Evolutionary conservation across 2,113 vertebrate genomes (phyloP).

Genomic region (Cynocephalus volans): DNA sequence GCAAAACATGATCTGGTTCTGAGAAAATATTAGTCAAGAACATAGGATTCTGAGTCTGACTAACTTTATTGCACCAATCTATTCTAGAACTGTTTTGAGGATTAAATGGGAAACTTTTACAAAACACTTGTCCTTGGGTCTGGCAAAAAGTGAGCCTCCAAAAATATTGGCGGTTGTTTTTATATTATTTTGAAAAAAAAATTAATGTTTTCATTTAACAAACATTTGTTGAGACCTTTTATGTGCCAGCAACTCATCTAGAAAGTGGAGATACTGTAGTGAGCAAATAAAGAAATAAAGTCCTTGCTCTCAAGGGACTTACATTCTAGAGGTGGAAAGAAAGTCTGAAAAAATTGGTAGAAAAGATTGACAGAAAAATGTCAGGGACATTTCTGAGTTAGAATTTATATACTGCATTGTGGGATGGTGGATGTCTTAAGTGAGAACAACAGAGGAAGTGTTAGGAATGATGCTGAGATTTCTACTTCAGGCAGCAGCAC

Average conservation of each 20-base stretch:
- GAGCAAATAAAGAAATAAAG: background rate
- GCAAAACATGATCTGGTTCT: background rate
- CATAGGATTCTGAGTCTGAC: background rate
- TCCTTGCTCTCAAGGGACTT: background rate
- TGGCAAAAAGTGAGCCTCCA: background rate
- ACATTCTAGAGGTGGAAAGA: background rate
- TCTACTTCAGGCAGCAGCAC: background rate
- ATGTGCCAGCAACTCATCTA: background rate
- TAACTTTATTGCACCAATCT: background rate
- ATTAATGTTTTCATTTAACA: background rate
- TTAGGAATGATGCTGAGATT: background rate
- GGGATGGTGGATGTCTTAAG: background rate
- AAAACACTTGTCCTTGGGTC: background rate
- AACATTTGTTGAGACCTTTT: background rate
- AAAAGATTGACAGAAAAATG: background rate
- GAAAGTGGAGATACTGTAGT: background rate
- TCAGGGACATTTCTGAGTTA: background rate
- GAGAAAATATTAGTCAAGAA: background rate
- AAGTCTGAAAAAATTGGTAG: too few species aligned
- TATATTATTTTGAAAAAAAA: background rate
- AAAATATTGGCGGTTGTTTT: background rate
- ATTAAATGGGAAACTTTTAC: background rate
- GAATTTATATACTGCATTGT: background rate
- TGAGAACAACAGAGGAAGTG: background rate
- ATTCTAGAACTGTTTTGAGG: background rate